These are phyloP conservation scores for Diadumene lineata DNA, from an alignment of 92 coral and sea anemone species.

Conservation along the genomic window DNA sequence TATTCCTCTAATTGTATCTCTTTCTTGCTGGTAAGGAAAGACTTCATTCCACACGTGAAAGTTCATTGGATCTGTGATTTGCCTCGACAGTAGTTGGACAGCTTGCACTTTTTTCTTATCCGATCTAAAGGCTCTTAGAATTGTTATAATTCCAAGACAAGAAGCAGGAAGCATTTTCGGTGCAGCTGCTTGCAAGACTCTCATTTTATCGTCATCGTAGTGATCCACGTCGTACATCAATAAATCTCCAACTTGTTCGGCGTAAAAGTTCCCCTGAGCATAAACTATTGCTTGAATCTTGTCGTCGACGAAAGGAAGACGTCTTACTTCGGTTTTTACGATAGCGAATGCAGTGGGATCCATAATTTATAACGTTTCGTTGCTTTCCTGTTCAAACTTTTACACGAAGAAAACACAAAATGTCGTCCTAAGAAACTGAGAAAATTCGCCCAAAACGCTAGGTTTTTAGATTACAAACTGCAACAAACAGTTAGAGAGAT, in stretches of 20 bases:
- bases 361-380: conserved; percentile 44
- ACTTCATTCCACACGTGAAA: conserved; percentile 62
- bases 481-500: too few relatives aligned
- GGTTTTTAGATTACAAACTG: too few relatives aligned
- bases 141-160: conserved; percentile 63
- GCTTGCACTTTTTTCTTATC: conserved; percentile 69
- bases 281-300: conserved; percentile 81
- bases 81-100: conserved; percentile 57
- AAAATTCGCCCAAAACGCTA: too few relatives aligned
- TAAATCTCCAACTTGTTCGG: conserved; percentile 79
- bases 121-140: conserved; percentile 64
- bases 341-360: conserved; percentile 79
- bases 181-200: conserved; percentile 67
- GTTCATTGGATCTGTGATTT: conserved; percentile 75
- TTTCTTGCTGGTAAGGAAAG: conserved; percentile 57
- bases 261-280: conserved; percentile 78
- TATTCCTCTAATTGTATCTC: conserved; percentile 57
- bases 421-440: too few relatives aligned
- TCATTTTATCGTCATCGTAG: conserved; percentile 77
- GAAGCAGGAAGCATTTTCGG: conserved; percentile 82
- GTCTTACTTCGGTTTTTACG: conserved; percentile 74
- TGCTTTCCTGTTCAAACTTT: too few relatives aligned
- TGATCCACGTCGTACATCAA: conserved; percentile 39
- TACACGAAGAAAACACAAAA: too few relatives aligned
- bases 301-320: conserved; percentile 80